phyloP scores from a whole-genome alignment of 1,140 invertebrate species.

The Sipha flava region DNA sequence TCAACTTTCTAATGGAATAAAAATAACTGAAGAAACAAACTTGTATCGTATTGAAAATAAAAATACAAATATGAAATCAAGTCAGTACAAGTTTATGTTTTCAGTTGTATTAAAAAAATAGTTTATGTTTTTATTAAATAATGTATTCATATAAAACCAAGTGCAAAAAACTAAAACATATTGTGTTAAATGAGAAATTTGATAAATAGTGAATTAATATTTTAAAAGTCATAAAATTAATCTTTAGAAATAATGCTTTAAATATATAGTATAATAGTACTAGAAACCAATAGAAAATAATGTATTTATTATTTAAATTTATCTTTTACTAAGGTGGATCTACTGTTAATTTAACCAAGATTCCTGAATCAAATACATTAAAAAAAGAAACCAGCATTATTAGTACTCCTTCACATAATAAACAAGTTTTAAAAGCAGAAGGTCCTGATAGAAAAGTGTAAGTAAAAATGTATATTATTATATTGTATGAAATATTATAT shows the following conservation, averaged over 20 bases:
- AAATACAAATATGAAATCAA: neutral
- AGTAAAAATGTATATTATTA: neutral
- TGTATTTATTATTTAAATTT: no score
- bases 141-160: no score
- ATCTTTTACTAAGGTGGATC: neutral
- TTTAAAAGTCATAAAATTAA: no score
- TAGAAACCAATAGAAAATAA: no score
- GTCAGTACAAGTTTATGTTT: neutral
- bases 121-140: no score
- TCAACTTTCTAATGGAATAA: neutral
- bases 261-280: no score
- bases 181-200: no score
- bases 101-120: no score
- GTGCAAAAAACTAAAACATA: no score
- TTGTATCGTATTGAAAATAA: neutral
- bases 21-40: neutral
- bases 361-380: neutral
- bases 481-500: neutral
- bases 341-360: neutral
- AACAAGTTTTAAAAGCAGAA: neutral
- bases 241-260: no score
- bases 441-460: neutral
- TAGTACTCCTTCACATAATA: neutral
- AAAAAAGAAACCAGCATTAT: conserved; percentile 20
- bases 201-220: no score